Conservation (phyloP, 2,797 vertebrate species). For the Hippopotamyrus pictus region DNA sequence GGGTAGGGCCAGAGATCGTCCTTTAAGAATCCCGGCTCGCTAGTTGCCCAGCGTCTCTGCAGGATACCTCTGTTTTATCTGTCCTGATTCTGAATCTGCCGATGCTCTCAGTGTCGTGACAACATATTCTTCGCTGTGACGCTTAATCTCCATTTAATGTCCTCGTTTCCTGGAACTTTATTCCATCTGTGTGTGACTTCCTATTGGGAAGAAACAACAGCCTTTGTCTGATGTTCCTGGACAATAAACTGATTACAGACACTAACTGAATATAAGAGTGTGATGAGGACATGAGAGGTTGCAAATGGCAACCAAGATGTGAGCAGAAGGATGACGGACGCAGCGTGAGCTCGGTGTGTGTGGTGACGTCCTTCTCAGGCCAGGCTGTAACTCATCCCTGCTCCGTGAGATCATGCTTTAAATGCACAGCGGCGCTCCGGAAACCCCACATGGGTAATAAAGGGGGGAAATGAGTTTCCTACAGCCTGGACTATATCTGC, state of each 20-base stretch:
- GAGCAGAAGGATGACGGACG: background rate
- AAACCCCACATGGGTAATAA: background rate
- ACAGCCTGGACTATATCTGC: background rate
- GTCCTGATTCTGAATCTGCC: background rate
- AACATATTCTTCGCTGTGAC: background rate
- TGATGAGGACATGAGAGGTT: background rate
- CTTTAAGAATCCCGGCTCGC: background rate
- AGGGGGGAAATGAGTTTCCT: background rate
- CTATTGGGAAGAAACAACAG: background rate
- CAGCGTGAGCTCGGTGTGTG: background rate
- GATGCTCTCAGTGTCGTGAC: background rate
- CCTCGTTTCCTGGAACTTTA: background rate
- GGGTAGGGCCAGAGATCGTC: background rate
- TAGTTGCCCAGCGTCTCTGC: background rate
- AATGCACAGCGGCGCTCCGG: background rate
- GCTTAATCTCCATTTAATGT: background rate
- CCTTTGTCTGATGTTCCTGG: background rate
- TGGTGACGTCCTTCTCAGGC: background rate
- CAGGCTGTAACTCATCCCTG: background rate
- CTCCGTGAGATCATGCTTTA: background rate
- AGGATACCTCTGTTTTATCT: background rate
- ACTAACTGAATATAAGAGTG: background rate
- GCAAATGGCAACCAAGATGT: background rate
- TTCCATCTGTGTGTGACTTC: background rate
- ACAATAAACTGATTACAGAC: background rate